These are phyloP conservation scores for Ridgeia piscesae DNA, from an alignment of 1,140 invertebrate genomes.

Conservation along the genomic window DNA sequence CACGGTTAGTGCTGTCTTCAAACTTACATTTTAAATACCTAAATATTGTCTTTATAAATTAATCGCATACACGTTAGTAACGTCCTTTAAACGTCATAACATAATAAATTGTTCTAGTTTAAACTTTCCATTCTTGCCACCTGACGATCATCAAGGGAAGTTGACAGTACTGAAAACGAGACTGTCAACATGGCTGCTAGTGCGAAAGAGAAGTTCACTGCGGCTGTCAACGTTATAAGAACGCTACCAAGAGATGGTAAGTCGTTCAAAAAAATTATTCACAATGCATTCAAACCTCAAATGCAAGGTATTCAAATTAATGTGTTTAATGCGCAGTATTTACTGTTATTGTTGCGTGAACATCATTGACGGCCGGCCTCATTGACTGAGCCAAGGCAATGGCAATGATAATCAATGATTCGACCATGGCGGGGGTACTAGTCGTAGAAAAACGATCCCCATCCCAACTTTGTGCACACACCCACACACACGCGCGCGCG, in stretches of 20 bases:
- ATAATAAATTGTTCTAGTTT: background rate
- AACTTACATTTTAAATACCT: background rate
- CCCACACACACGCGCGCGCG: too few relatives aligned
- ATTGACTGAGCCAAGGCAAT: too few relatives aligned
- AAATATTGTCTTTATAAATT: background rate
- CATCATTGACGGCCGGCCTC: too few relatives aligned
- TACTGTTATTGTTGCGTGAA: too few relatives aligned
- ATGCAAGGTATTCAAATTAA: background rate
- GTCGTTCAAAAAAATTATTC: conserved; percentile 20
- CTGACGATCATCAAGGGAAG: background rate
- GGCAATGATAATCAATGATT: too few relatives aligned
- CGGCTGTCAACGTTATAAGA: background rate
- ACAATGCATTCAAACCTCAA: background rate
- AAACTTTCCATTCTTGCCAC: background rate
- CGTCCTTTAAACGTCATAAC: background rate
- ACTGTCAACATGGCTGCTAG: background rate
- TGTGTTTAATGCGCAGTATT: too few relatives aligned
- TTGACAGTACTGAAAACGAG: background rate
- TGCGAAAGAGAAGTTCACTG: background rate
- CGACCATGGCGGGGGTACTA: too few relatives aligned
- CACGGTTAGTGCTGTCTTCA: too few relatives aligned
- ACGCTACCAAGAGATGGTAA: background rate
- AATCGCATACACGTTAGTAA: background rate
- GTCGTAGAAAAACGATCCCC: too few relatives aligned
- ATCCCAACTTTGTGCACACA: too few relatives aligned